phyloP scores from a whole-genome alignment of 2,113 vertebrate species.

The Crotalus viridis region DNA sequence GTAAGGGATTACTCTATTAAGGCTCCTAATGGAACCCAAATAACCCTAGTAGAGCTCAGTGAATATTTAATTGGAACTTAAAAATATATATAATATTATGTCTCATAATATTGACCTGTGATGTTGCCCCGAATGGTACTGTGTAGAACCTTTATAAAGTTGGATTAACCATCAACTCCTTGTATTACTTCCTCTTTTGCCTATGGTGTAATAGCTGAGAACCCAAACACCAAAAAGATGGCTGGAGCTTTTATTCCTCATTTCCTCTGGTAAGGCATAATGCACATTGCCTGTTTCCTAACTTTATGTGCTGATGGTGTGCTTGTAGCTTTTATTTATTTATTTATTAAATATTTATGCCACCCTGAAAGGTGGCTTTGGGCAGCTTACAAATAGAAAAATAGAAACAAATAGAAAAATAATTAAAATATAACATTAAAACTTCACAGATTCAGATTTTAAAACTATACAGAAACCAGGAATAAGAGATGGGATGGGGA shows the following conservation, averaged over 20 bases:
- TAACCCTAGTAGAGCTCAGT: not conserved
- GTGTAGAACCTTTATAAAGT: not conserved
- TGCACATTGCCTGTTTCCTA: not conserved
- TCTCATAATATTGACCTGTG: not conserved
- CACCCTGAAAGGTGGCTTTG: not conserved
- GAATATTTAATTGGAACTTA: not conserved
- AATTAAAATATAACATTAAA: not conserved
- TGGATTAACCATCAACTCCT: not conserved
- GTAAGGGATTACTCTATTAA: not conserved
- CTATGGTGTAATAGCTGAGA: not conserved
- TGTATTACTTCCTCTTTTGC: not conserved
- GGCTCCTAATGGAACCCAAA: not conserved
- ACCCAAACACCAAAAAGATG: not conserved
- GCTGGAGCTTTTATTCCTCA: not conserved
- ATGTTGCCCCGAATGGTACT: not conserved
- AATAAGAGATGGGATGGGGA: not conserved
- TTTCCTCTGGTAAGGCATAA: not conserved
- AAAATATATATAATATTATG: not conserved
- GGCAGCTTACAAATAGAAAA: not conserved
- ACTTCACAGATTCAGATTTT: not conserved
- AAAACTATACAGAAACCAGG: not conserved
- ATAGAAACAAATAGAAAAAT: not conserved
- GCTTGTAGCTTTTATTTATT: not conserved
- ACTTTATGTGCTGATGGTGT: not conserved
- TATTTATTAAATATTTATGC: not conserved